Percentiles rank a stretch among this genome's conserved stretches.
Conservation (phyloP, 2,888 invertebrate genomes). For the Drosophila robusta region DNA sequence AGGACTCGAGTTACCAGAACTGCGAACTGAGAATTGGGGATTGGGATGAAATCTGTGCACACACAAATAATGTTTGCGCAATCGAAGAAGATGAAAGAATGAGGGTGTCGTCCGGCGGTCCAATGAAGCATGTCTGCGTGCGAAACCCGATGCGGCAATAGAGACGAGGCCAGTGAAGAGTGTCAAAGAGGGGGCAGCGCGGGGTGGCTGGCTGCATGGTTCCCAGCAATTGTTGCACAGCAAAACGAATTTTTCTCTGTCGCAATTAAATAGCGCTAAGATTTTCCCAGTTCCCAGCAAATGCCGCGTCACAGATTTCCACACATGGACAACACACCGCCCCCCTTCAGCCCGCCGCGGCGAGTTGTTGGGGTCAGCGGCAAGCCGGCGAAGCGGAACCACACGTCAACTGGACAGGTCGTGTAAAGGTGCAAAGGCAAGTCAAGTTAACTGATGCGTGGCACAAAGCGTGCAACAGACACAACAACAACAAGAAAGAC, state of each 20-base stretch:
- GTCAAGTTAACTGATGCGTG: constrained; percentile 61
- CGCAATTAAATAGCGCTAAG: constrained; percentile 72
- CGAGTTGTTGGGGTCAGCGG: constrained; percentile 48
- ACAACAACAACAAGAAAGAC: constrained; percentile 14
- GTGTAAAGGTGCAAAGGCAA: constrained; percentile 42
- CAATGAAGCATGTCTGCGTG: constrained; percentile 77
- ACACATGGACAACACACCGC: constrained; percentile 36
- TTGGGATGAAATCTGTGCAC: constrained; percentile 53
- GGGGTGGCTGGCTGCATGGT: constrained; percentile 22
- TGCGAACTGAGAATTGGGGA: neutral
- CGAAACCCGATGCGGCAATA: constrained; percentile 56
- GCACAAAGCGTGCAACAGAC: constrained; percentile 48
- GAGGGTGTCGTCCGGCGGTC: constrained; percentile 41
- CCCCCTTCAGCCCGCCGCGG: neutral
- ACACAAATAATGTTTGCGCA: constrained; percentile 73
- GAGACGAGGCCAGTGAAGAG: neutral
- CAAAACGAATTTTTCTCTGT: constrained; percentile 62
- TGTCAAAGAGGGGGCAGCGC: neutral
- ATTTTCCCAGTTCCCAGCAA: constrained; percentile 72
- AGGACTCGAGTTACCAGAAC: constrained; percentile 66
- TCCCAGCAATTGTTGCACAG: constrained; percentile 71
- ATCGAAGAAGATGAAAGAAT: constrained; percentile 60
- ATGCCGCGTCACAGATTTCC: constrained; percentile 79
- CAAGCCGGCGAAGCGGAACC: constrained; percentile 68
- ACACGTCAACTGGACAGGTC: constrained; percentile 76